These are phyloP conservation scores for Brenthis ino DNA, from an alignment of 2,888 invertebrate genomes.

Conservation along the genomic window DNA sequence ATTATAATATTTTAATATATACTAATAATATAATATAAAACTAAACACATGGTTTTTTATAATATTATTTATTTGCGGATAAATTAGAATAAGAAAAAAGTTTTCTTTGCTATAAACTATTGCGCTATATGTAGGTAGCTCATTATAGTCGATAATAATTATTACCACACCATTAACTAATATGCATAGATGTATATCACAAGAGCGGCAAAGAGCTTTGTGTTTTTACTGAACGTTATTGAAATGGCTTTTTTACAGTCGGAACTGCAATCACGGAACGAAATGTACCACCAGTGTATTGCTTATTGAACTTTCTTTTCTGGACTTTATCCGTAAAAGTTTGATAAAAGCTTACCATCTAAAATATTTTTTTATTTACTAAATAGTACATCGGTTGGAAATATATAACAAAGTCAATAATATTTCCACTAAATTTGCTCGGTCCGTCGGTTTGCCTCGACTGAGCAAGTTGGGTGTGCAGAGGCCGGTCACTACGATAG, in stretches of 20 bases:
- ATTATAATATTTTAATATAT: no score
- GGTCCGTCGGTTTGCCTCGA: neutral
- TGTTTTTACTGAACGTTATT: neutral
- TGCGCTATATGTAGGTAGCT: neutral
- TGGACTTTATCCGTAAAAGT: neutral
- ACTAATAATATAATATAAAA: no score
- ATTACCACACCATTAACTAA: slow-evolving; percentile 20
- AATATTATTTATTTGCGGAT: no score
- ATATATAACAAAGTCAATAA: neutral
- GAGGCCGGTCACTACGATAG: slow-evolving; percentile 11
- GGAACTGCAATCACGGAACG: neutral
- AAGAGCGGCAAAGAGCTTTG: slow-evolving; percentile 15
- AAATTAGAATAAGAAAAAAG: no score
- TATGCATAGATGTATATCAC: slow-evolving; percentile 23
- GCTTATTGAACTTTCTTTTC: neutral
- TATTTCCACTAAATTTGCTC: slow-evolving; percentile 17
- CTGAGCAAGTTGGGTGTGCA: slow-evolving; percentile 1
- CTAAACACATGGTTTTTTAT: no score
- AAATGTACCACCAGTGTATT: neutral
- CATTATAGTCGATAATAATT: slow-evolving; percentile 12
- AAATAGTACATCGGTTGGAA: no score
- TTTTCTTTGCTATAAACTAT: neutral
- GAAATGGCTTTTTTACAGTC: slow-evolving; percentile 8
- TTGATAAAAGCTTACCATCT: neutral
- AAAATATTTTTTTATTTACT: no score